Evolutionary conservation across 1,140 invertebrate species (phyloP).

Genomic region (Drosophila truncata): DNA sequence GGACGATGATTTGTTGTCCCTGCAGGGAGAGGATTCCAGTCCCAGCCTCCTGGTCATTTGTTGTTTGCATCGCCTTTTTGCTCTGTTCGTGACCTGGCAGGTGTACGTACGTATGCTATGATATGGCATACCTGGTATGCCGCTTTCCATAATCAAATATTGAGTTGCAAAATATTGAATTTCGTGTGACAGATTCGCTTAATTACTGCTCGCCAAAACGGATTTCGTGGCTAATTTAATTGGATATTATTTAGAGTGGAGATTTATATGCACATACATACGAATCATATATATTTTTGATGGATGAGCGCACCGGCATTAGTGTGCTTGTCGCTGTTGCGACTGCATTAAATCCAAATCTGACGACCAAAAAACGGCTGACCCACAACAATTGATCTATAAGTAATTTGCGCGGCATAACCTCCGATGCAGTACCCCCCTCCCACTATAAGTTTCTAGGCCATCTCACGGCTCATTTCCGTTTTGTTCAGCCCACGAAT

Average conservation of each 20-base stretch:
- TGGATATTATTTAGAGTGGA: conserved; percentile 32
- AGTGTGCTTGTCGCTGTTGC: neutral
- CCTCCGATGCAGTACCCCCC: no score
- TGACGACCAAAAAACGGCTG: neutral
- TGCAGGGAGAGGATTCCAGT: neutral
- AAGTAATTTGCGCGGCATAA: conserved; percentile 19
- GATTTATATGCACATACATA: conserved; percentile 4
- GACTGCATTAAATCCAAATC: conserved; percentile 21
- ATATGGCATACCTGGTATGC: conserved; percentile 29
- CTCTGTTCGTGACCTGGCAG: conserved; percentile 30
- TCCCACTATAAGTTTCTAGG: neutral
- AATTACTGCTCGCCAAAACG: conserved; percentile 46
- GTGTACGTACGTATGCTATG: conserved; percentile 2
- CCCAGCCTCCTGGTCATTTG: conserved; percentile 64
- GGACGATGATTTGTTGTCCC: conserved; percentile 70
- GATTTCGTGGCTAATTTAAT: conserved; percentile 50
- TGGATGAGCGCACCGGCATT: neutral
- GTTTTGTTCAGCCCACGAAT: conserved; percentile 59
- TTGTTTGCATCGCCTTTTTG: conserved; percentile 76
- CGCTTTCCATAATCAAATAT: conserved; percentile 78
- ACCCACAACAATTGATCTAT: conserved; percentile 18
- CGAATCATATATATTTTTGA: conserved; percentile 3
- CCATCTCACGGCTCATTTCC: conserved; percentile 69
- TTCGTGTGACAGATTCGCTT: conserved; percentile 54
- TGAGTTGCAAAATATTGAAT: conserved; percentile 58